These are phyloP conservation scores for Gadopsis marmoratus DNA, from an alignment of 2,797 vertebrate species.

Conservation along the genomic window DNA sequence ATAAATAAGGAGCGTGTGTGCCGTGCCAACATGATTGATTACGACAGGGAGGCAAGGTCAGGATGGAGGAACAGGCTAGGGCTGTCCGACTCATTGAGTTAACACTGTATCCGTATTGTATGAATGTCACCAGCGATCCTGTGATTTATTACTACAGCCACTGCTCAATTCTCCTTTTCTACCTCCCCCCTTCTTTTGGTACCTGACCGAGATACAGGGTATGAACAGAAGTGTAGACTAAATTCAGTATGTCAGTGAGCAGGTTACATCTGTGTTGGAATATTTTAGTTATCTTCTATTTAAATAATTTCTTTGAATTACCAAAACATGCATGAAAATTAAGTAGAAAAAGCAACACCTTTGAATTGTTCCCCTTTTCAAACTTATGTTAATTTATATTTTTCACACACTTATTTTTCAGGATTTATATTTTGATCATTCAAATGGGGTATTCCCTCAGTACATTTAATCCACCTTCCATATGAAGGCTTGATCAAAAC, in stretches of 20 bases:
- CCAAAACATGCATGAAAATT: not conserved
- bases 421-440: conserved; percentile 12
- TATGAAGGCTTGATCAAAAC: conserved; percentile 28
- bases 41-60: conserved; percentile 87
- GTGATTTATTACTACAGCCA: conserved; percentile 88
- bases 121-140: conserved; percentile 87
- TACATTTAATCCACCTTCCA: conserved; percentile 10
- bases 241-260: conserved; percentile 71
- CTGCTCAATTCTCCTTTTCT: conserved; percentile 87
- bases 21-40: conserved; percentile 87
- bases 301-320: conserved; percentile 25
- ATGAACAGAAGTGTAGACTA: conserved; percentile 81
- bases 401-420: conserved; percentile 1
- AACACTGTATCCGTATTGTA: conserved; percentile 88
- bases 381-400: not conserved
- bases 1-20: conserved; percentile 88
- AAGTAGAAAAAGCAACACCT: not conserved
- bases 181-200: conserved; percentile 81
- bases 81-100: conserved; percentile 88
- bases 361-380: not conserved
- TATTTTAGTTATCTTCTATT: conserved; percentile 42
- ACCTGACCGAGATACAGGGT: conserved; percentile 86
- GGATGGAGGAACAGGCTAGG: conserved; percentile 87
- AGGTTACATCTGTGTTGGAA: conserved; percentile 58
- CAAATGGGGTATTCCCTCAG: not conserved